Evolutionary conservation across 2,113 vertebrate genomes (phyloP), one percentile per base, ranked within the genome.

Genomic region (Todiramphus chloris): DNA sequence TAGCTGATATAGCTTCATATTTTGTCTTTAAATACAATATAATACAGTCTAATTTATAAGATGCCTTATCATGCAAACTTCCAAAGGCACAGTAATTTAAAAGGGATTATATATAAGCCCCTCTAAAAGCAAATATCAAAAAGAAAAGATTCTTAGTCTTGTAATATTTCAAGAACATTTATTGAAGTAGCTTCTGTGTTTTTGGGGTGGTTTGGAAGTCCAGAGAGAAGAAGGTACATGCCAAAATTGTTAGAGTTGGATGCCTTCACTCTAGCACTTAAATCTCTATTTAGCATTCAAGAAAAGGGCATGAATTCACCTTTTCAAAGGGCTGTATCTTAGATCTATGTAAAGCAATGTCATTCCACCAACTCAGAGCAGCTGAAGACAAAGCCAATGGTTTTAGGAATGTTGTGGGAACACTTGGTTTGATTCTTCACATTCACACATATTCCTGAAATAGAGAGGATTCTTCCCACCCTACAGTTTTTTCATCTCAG

Each of bases 41-140:
- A 93, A 95, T 87, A 39, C 89, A 91, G 77, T 89, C 69, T 93
- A 90, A 96, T 93, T 96, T 95, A 89, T 94, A 68, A 96, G 67
- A 58, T 85, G 44, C 50, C 83, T 96, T 97, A 92, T 93, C 89
- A 73, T 67, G 73, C 86, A 95, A 97, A 92, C 77, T 92, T 94
- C 86, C 89, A 92, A 91, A 89, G 96, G 92, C 62, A 91, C 77
- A 62, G 74, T 94, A 96, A 96, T 97, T 97, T 97, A 92, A 96
- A 97, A 96, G 28, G 94, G 94, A 95, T 96, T 97, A 94, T 69
- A 69, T 89, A 53, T 91, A 96, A 97, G n/a, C 37, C 30, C 39
- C 12, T 89, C 73, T 92, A 94, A 95, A 96, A 95, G 89, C 39
- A 95, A 94, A 89, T 91, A 96, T 59, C n/a, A 81, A 81, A 92